These are phyloP conservation scores for Phenacoccus solenopsis DNA, from an alignment of 1,140 invertebrate genomes.

Conservation along the genomic window DNA sequence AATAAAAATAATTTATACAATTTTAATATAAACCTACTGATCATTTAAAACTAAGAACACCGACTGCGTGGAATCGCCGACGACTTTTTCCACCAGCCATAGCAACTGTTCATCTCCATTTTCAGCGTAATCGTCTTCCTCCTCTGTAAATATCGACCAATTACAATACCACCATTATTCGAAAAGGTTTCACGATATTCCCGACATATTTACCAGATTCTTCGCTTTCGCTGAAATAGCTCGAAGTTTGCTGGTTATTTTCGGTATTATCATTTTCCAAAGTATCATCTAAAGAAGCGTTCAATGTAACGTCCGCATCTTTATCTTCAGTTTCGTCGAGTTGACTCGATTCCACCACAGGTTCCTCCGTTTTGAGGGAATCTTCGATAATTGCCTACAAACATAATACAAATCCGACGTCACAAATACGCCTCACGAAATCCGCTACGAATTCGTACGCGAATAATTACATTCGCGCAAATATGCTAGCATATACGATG, in stretches of 20 bases:
- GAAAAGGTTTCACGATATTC: background rate
- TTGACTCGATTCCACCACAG: background rate
- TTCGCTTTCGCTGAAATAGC: background rate
- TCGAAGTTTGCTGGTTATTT: background rate
- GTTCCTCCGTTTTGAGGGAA: background rate
- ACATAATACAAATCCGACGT: background rate
- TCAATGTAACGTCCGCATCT: no score
- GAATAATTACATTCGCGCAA: no score
- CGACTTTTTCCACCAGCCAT: conserved; percentile 17
- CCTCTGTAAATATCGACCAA: background rate
- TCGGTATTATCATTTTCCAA: no score
- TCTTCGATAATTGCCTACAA: background rate
- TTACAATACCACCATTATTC: background rate
- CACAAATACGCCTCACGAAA: no score
- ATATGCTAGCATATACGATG: no score
- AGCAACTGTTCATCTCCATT: conserved; percentile 3
- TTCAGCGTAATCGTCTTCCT: no score
- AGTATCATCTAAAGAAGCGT: no score
- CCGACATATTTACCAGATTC: background rate
- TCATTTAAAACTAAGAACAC: conserved; percentile 26
- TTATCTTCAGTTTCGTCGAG: no score
- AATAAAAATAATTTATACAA: no score
- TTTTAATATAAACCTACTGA: conserved; percentile 28
- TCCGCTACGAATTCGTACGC: no score
- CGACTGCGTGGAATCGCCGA: background rate